Evolutionary conservation across 2,888 invertebrate genomes (phyloP), one percentile per base, ranked within the genome.

Genomic region (Athalia rosae): DNA sequence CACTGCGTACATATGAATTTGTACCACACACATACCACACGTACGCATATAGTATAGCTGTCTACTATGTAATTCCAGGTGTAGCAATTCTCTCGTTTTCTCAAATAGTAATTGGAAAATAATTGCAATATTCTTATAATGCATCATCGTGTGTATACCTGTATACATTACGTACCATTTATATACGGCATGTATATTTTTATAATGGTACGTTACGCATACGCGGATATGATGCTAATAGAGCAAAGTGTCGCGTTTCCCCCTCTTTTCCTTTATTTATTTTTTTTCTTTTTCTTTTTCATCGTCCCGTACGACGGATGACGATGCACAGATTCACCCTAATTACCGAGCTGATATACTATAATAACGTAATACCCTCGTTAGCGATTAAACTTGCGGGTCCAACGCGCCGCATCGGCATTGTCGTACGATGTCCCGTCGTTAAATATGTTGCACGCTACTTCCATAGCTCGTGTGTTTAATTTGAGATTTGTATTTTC

Each of bases 201-300:
- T 43, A 45, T 28, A 28, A 28, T 28, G 28, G 28, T 28, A 28
- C 28, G 28, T 28, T 28, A 28, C 28, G 28, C 71, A 13, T 69
- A 15, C 28, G 53, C 73, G 77, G 77, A 73, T 73, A 77, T 73
- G 77, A 77, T 77, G 77, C 77, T 77, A 63, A 77, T 73, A 73
- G 77, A 77, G 73, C 63, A 71, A 73, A 71, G 77, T 71, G 77
- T 77, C 77, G 61, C 61, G 61, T 48, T 61, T 28, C 58, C 43
- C 77, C 45, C 45, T 67, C 66, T 43, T 28, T 28, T 28, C 0
- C 28, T 28, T 28, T n/a, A n/a, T n/a, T n/a, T n/a, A n/a, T n/a
- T 28, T 28, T 2, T 28, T 28, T 28, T 28, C 28, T 28, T 28
- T 28, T 1, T 28, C 28, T 28, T 28, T 28, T 28, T 28, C 28